These are phyloP conservation scores for Drosophila parabipectinata DNA, from an alignment of 1,140 invertebrate species.

Conservation along the genomic window DNA sequence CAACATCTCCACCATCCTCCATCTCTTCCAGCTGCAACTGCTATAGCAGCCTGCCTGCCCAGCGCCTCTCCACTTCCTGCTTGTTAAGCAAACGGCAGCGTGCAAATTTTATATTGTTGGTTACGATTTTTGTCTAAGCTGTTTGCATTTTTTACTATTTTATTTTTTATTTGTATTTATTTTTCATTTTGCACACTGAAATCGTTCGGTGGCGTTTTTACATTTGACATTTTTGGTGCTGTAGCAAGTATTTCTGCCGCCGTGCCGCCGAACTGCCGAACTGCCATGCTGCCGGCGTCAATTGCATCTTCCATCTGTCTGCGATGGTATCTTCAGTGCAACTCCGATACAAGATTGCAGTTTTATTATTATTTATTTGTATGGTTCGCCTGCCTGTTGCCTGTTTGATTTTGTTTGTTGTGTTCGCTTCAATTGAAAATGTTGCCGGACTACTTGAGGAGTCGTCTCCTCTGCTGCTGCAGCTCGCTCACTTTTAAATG, in stretches of 20 bases:
- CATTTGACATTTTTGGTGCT: constrained; percentile 73
- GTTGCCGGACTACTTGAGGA: constrained; percentile 22
- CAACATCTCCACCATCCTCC: constrained; percentile 50
- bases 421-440: constrained; percentile 57
- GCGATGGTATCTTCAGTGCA: constrained; percentile 49
- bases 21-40: background rate
- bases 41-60: constrained; percentile 24
- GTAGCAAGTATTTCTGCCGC: background rate
- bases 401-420: constrained; percentile 25
- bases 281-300: constrained; percentile 22
- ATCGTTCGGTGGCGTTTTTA: constrained; percentile 49
- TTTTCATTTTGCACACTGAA: constrained; percentile 24
- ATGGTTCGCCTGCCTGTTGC: constrained; percentile 40
- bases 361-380: constrained; percentile 74
- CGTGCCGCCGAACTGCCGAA: constrained; percentile 9
- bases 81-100: constrained; percentile 74
- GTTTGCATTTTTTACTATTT: constrained; percentile 40
- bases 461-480: constrained; percentile 12
- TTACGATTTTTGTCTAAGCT: constrained; percentile 49
- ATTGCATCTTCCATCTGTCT: constrained; percentile 49
- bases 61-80: constrained; percentile 66
- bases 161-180: constrained; percentile 15
- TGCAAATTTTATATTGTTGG: constrained; percentile 76
- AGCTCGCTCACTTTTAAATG: constrained; percentile 61
- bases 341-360: constrained; percentile 45